A percentile compares a stretch with the other conserved stretches of the same genome.
phyloP scores from a whole-genome alignment of 2,797 vertebrate genomes.

The Microtus californicus region DNA sequence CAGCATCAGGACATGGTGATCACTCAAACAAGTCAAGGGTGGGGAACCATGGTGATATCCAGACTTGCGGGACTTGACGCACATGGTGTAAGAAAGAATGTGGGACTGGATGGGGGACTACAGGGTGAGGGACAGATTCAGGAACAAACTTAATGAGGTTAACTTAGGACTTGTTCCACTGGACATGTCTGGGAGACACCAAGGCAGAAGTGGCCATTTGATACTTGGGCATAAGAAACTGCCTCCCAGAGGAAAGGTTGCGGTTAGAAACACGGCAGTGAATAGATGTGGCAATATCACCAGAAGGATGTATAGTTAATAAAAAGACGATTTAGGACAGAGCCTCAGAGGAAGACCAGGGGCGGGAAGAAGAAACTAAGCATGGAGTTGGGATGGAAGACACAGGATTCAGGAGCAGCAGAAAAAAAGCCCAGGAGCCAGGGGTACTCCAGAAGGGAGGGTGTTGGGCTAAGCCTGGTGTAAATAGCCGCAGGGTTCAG shows the following conservation, averaged over 20 bases:
- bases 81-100: neutral
- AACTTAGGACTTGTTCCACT: neutral
- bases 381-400: neutral
- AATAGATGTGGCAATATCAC: neutral
- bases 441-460: neutral
- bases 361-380: neutral
- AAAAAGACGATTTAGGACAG: neutral
- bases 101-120: neutral
- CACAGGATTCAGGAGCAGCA: neutral
- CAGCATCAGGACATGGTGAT: neutral
- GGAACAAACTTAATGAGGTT: neutral
- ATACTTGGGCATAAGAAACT: neutral
- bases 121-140: neutral
- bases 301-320: neutral
- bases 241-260: neutral
- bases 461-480: neutral
- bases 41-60: neutral
- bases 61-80: neutral
- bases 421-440: neutral
- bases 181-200: neutral
- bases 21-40: accelerated
- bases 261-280: neutral
- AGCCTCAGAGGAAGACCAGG: accelerated
- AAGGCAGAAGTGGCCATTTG: neutral
- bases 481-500: accelerated